These are phyloP conservation scores for Pediacus dermestoides DNA, from an alignment of 2,888 invertebrate genomes.

Conservation along the genomic window DNA sequence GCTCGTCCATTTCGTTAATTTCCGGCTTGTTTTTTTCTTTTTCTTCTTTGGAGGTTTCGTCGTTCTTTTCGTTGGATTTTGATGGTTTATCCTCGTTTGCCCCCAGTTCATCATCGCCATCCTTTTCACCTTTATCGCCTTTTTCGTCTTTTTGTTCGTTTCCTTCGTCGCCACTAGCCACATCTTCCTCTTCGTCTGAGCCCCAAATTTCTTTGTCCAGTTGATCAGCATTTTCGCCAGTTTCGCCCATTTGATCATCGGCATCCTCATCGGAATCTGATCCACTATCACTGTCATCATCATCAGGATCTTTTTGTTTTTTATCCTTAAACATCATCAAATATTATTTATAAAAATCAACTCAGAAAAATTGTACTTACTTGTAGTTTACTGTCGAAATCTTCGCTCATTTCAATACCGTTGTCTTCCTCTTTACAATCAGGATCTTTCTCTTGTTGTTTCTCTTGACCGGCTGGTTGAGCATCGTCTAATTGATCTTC, in stretches of 20 bases:
- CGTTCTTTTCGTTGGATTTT: slow-evolving; percentile 48
- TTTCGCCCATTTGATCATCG: slow-evolving; percentile 96
- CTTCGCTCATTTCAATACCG: slow-evolving; percentile 93
- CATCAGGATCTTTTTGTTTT: slow-evolving; percentile 44
- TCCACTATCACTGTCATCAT: slow-evolving; percentile 62
- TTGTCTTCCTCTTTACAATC: slow-evolving; percentile 86
- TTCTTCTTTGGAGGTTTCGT: slow-evolving; percentile 55
- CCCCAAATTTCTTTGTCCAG: slow-evolving; percentile 79
- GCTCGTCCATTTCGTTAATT: slow-evolving; percentile 80
- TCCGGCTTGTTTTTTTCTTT: slow-evolving; percentile 57
- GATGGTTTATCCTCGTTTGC: slow-evolving; percentile 65
- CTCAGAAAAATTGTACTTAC: slow-evolving; percentile 35
- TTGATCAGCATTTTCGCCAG: slow-evolving; percentile 79
- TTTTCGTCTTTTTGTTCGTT: slow-evolving; percentile 50
- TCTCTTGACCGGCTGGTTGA: slow-evolving; percentile 73
- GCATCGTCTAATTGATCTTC: slow-evolving; percentile 93
- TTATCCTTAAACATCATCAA: slow-evolving; percentile 25
- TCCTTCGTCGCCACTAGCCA: slow-evolving; percentile 62
- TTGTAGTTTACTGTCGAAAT: slow-evolving; percentile 86
- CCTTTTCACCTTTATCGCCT: slow-evolving; percentile 57
- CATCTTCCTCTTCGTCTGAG: slow-evolving; percentile 75
- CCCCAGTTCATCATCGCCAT: slow-evolving; percentile 67
- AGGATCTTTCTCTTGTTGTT: slow-evolving; percentile 62
- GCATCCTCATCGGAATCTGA: slow-evolving; percentile 73
- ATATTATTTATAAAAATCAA: slow-evolving; percentile 5